Evolutionary conservation across 2,113 vertebrate species (phyloP).

Genomic region (Leptocoma aspasia): DNA sequence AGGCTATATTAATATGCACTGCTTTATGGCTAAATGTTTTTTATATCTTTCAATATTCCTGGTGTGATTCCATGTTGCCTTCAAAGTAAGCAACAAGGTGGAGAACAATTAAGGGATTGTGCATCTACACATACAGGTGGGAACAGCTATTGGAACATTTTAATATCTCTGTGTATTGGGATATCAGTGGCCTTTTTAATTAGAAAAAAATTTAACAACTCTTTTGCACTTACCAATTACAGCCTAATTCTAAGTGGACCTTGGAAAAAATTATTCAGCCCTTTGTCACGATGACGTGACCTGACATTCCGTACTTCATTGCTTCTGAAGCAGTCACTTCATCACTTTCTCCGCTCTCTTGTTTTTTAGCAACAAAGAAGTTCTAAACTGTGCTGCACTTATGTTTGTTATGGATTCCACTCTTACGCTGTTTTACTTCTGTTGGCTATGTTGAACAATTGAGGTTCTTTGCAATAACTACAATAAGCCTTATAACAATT

Average conservation of each 20-base stretch:
- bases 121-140: neutral
- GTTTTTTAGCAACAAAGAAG: neutral
- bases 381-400: neutral
- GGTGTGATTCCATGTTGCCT: neutral
- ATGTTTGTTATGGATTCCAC: neutral
- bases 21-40: neutral
- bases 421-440: neutral
- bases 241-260: neutral
- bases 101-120: neutral
- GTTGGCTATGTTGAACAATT: neutral
- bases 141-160: neutral
- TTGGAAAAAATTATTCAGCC: neutral
- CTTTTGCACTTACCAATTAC: neutral
- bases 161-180: neutral
- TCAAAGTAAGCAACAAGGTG: neutral
- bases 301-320: neutral
- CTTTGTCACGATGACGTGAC: fast-evolving
- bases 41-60: neutral
- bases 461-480: neutral
- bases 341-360: neutral
- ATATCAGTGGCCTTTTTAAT: neutral
- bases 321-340: neutral
- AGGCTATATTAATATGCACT: neutral
- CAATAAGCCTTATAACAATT: neutral
- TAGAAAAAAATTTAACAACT: fast-evolving